phyloP scores from a whole-genome alignment of 2,888 invertebrate species.

The Tiphia femorata region DNA sequence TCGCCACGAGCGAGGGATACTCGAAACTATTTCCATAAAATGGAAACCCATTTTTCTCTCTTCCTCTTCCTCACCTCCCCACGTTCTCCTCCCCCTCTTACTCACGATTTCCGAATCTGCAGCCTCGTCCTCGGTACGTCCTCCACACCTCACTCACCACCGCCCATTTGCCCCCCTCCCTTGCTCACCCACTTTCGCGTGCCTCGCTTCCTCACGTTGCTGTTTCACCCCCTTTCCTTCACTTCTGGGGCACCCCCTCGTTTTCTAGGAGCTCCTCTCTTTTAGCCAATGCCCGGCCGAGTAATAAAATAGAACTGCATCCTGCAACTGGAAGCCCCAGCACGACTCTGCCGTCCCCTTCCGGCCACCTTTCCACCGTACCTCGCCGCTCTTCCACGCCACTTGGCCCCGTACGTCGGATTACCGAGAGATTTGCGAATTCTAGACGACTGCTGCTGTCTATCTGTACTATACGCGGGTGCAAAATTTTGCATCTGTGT shows the following conservation, averaged over 20 bases:
- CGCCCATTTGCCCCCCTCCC: neutral
- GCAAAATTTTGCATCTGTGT: no score
- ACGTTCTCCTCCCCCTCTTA: neutral
- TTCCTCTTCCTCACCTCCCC: neutral
- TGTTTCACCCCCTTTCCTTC: neutral
- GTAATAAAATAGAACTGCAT: conserved; percentile 41
- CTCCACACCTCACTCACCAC: neutral
- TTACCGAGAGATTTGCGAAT: conserved; percentile 47
- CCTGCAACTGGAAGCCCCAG: conserved; percentile 25
- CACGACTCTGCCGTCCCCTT: conserved; percentile 22
- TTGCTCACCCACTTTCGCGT: neutral
- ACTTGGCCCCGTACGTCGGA: conserved; percentile 39
- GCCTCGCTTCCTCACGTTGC: neutral
- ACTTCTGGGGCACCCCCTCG: neutral
- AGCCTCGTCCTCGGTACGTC: neutral
- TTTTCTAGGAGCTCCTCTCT: neutral
- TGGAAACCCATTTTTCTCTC: neutral
- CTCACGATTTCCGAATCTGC: neutral
- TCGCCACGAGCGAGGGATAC: neutral
- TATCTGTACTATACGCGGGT: no score
- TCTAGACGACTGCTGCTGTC: conserved; percentile 16
- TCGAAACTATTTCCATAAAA: conserved; percentile 3
- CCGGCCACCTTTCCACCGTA: no score
- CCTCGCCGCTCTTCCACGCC: no score
- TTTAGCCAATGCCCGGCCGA: neutral